Conservation (phyloP, 2,113 vertebrate genomes). For the Eudorcas thomsonii region DNA sequence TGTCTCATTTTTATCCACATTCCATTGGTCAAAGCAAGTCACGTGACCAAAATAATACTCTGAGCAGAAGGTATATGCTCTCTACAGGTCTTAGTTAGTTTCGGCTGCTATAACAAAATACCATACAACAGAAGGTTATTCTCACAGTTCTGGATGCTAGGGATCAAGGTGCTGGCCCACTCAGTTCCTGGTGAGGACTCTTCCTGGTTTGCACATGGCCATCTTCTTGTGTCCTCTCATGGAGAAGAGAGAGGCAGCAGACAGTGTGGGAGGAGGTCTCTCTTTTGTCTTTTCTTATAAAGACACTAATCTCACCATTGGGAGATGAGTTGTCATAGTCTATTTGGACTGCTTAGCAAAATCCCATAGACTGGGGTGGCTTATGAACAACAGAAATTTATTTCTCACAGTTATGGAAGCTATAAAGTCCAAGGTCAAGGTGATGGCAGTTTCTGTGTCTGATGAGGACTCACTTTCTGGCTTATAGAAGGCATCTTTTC, state of each 20-base stretch:
- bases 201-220: background rate
- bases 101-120: background rate
- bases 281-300: background rate
- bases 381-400: background rate
- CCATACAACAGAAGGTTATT: background rate
- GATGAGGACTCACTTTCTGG: background rate
- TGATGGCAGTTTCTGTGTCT: background rate
- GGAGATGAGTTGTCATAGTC: background rate
- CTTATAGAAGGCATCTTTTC: background rate
- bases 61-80: background rate
- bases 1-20: background rate
- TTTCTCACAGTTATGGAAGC: background rate
- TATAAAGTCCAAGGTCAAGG: background rate
- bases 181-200: background rate
- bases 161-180: background rate
- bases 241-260: background rate
- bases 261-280: background rate
- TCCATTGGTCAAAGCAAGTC: background rate
- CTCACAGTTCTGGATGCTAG: background rate
- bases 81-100: background rate
- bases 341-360: background rate
- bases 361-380: background rate
- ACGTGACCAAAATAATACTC: background rate
- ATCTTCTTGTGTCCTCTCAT: background rate
- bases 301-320: background rate